phyloP scores from a whole-genome alignment of 2,888 invertebrate species.

The Synanthedon formicaeformis region DNA sequence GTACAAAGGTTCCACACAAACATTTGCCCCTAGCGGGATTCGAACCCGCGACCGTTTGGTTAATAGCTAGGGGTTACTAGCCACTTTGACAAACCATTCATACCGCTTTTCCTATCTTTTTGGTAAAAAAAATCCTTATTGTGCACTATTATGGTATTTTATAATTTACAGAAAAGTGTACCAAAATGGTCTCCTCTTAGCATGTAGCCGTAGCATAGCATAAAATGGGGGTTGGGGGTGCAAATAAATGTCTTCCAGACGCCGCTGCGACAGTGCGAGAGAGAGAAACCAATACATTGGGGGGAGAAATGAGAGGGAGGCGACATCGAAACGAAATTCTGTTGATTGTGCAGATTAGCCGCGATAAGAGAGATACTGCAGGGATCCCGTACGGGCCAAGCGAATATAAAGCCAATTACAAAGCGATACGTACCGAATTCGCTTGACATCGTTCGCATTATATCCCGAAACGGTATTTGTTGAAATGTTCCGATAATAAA shows the following conservation, averaged over 20 bases:
- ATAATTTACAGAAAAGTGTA: too few species aligned
- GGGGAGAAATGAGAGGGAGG: not conserved
- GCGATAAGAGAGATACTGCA: not conserved
- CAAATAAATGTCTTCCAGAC: not conserved
- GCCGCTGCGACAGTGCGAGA: not conserved
- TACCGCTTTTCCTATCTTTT: too few species aligned
- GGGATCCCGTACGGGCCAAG: not conserved
- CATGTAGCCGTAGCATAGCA: too few species aligned
- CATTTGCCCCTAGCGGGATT: too few species aligned
- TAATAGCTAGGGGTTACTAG: too few species aligned
- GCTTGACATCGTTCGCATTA: not conserved
- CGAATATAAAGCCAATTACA: not conserved
- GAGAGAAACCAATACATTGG: not conserved
- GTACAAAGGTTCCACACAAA: too few species aligned
- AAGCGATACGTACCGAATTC: not conserved
- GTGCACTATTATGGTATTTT: too few species aligned
- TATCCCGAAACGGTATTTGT: not conserved
- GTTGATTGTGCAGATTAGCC: conserved; percentile 1
- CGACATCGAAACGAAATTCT: not conserved
- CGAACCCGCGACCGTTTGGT: too few species aligned
- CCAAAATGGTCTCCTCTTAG: too few species aligned
- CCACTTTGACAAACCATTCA: too few species aligned
- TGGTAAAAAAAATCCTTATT: too few species aligned
- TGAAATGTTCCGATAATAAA: not conserved
- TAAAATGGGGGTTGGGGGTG: not conserved